A percentile compares a stretch with the other conserved stretches of the same genome.
These are phyloP conservation scores for Apotomis capreana DNA, from an alignment of 2,888 invertebrate genomes.

Conservation along the genomic window DNA sequence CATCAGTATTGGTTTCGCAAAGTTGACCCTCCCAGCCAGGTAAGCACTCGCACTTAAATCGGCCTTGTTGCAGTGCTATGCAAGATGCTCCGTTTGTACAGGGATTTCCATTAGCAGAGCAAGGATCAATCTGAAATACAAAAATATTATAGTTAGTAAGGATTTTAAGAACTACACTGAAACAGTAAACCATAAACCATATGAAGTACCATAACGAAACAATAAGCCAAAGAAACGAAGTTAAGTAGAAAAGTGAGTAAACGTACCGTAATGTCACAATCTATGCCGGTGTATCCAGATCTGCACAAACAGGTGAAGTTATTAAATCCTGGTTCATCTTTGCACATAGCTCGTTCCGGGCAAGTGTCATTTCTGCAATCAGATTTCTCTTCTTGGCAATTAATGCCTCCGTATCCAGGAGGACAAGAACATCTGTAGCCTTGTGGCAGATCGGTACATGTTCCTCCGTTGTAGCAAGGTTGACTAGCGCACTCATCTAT, in stretches of 20 bases:
- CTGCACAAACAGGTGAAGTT: conserved; percentile 97
- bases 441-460: conserved; percentile 95
- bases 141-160: conserved; percentile 13
- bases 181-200: neutral
- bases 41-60: conserved; percentile 97
- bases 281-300: conserved; percentile 96
- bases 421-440: conserved; percentile 95
- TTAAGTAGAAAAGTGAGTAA: conserved; percentile 9
- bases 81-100: conserved; percentile 96
- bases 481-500: conserved; percentile 97
- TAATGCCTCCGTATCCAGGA: conserved; percentile 94
- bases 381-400: conserved; percentile 96
- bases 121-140: conserved; percentile 90
- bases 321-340: conserved; percentile 94
- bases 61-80: conserved; percentile 93
- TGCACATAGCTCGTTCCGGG: conserved; percentile 98
- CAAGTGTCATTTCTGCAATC: conserved; percentile 96
- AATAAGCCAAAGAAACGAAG: no score
- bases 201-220: neutral
- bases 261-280: conserved; percentile 93
- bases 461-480: conserved; percentile 96
- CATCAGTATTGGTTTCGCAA: conserved; percentile 96
- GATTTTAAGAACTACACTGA: neutral
- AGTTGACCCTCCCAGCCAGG: conserved; percentile 99
- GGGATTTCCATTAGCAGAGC: conserved; percentile 94